Evolutionary conservation across 2,888 invertebrate species (phyloP).

Genomic region (Drosophila emarginata): DNA sequence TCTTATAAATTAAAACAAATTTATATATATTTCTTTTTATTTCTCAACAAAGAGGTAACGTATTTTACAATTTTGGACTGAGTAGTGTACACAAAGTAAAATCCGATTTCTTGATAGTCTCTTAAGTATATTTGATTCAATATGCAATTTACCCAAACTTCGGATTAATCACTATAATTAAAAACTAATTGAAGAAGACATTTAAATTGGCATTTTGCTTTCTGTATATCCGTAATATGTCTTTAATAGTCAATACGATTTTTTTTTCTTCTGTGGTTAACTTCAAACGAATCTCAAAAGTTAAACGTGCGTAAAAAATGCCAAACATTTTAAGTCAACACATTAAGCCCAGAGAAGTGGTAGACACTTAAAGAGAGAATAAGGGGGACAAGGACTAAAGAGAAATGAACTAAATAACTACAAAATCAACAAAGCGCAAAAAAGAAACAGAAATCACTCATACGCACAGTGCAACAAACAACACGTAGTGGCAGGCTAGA

Average conservation of each 20-base stretch:
- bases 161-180: neutral
- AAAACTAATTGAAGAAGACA: neutral
- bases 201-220: neutral
- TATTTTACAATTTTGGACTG: too few relatives aligned
- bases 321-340: slow-evolving; percentile 42
- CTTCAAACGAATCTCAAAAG: slow-evolving; percentile 25
- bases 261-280: slow-evolving; percentile 9
- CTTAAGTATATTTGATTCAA: too few relatives aligned
- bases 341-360: slow-evolving; percentile 15
- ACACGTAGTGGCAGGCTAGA: slow-evolving; percentile 3
- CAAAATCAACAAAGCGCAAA: slow-evolving; percentile 42
- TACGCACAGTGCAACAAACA: slow-evolving; percentile 43
- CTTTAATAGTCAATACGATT: slow-evolving; percentile 10
- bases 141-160: too few relatives aligned
- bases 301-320: slow-evolving; percentile 51
- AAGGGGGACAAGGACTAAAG: neutral
- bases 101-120: too few relatives aligned
- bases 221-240: slow-evolving; percentile 1
- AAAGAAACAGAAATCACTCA: slow-evolving; percentile 44
- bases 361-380: neutral
- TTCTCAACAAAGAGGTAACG: too few relatives aligned
- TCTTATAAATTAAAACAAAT: too few relatives aligned
- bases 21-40: too few relatives aligned
- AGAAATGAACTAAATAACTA: slow-evolving; percentile 33
- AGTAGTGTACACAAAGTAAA: too few relatives aligned